Evolutionary conservation across 2,888 invertebrate species (phyloP), one percentile per base, ranked within the genome.

Genomic region (Drosophila sordidapex): DNA sequence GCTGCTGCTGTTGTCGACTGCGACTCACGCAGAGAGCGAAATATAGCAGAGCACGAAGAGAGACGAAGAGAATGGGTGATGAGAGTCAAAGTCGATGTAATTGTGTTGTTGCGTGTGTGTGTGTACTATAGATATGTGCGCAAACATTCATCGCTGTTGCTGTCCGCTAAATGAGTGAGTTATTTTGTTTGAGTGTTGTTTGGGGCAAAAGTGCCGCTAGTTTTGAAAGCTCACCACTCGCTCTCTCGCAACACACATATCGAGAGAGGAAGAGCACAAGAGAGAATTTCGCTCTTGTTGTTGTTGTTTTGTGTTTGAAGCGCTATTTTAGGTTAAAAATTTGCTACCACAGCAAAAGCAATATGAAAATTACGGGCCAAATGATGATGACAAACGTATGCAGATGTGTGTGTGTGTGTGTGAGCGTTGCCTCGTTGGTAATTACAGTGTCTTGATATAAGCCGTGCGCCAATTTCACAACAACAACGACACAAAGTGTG

Each of bases 171-270:
- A 43, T 53, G 59, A 61, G 40, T 31, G 59, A 70, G 71, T 35
- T 25, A 6, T 18, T 11, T 10, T 4, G 38, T 29, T 56, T 56
- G 29, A 56, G 70, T 70, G 60, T 80, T 88, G 87, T 84, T 85
- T 87, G 75, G 79, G 53, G 70, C 68, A 89, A 84, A 85, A 89
- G 87, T 89, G 89, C 85, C 89, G 89, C 85, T 87, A 85, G 72
- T 81, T 81, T 74, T 67, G 36, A 15, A 35, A 76, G 58, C 59
- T 68, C 76, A 67, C 86, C 89, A 60, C 77, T 80, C 75, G 68
- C 70, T 79, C 71, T 79, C 71, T 76, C 83, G 40, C 53, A 63
- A 72, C 27, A 43, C 7, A 51, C 52, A 53, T 56, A 56, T 59
- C 36, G 13, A 49, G 43, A 51, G 35, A 29, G 13, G 15, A 15